Conservation (phyloP, 2,888 invertebrate species). For the Caenorhabditis sp. region DNA sequence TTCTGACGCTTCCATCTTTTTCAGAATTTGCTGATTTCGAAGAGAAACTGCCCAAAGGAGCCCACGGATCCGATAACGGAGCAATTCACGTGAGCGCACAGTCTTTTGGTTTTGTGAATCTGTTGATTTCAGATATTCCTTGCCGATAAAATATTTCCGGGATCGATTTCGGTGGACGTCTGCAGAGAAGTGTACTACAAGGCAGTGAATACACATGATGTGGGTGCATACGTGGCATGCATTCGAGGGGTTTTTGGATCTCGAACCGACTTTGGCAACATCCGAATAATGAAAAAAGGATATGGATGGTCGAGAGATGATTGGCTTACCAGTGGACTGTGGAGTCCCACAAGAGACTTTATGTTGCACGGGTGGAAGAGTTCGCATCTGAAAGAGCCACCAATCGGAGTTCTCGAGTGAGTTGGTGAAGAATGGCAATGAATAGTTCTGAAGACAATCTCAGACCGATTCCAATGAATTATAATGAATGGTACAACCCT, state of each 20-base stretch:
- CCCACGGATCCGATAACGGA: constrained; percentile 58
- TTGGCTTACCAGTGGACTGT: constrained; percentile 53
- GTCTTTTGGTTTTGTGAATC: not conserved
- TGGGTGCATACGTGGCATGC: constrained; percentile 67
- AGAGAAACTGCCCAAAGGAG: constrained; percentile 38
- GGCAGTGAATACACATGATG: constrained; percentile 52
- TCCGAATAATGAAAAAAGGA: constrained; percentile 43
- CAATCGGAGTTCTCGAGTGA: constrained; percentile 1
- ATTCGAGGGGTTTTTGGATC: constrained; percentile 62
- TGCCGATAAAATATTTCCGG: constrained; percentile 27
- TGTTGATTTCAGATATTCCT: constrained; percentile 33
- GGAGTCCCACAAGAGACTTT: constrained; percentile 46
- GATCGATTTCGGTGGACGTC: constrained; percentile 8
- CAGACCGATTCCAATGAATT: constrained; percentile 28
- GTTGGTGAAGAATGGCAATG: not conserved
- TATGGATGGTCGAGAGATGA: constrained; percentile 54
- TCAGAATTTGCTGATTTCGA: constrained; percentile 53
- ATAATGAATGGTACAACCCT: constrained; percentile 46
- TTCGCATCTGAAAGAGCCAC: constrained; percentile 4
- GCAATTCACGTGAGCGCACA: constrained; percentile 34
- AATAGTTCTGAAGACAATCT: not conserved
- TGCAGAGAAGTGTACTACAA: constrained; percentile 49
- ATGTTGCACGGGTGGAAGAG: constrained; percentile 55
- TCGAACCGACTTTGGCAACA: constrained; percentile 27
- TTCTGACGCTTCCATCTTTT: not conserved